Evolutionary conservation across 2,113 vertebrate species (phyloP).

Genomic region (Pseudorectes ferrugineus): DNA sequence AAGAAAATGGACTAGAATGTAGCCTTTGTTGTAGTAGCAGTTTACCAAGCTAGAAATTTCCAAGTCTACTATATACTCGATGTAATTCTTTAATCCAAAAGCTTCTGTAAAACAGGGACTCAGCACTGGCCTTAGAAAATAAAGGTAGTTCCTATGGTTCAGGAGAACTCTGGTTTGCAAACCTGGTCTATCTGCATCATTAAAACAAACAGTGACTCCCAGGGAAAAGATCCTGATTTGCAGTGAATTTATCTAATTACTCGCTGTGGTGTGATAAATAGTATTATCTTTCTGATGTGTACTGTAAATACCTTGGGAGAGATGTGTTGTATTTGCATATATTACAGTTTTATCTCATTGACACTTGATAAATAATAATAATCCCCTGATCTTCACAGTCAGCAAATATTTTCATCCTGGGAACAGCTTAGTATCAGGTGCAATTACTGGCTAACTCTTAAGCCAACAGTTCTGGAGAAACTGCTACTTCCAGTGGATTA

Average conservation of each 20-base stretch:
- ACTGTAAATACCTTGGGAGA: background rate
- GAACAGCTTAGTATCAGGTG: background rate
- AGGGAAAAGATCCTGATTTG: background rate
- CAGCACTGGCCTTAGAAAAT: background rate
- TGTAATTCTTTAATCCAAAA: background rate
- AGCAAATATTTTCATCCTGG: background rate
- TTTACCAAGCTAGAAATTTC: background rate
- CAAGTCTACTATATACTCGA: background rate
- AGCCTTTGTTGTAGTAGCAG: background rate
- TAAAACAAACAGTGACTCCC: background rate
- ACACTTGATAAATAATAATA: slow-evolving; percentile 15
- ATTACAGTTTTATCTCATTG: slow-evolving; percentile 8
- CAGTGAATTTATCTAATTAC: background rate
- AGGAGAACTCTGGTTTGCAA: background rate
- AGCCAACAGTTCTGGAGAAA: background rate
- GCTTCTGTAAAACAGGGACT: background rate
- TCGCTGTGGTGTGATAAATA: background rate
- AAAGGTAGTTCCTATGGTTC: background rate
- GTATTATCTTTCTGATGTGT: background rate
- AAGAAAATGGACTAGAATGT: background rate
- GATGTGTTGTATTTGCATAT: background rate
- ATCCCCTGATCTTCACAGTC: background rate
- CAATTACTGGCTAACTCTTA: background rate
- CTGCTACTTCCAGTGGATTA: background rate
- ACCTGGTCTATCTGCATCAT: accelerated